Conservation (phyloP, 2,888 invertebrate genomes). For the Girardia tigrina region DNA sequence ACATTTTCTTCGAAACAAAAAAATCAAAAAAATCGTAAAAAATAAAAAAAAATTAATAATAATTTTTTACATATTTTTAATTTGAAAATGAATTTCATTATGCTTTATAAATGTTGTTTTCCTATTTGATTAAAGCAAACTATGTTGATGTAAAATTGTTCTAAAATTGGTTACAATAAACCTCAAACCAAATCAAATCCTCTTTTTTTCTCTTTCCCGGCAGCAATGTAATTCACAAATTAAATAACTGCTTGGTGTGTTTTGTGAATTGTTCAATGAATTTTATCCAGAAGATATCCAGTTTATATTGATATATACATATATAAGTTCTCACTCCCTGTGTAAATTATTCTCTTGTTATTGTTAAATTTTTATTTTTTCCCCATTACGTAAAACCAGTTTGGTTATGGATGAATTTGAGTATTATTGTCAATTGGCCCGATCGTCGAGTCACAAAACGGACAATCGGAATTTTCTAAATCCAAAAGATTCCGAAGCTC, state of each 20-base stretch:
- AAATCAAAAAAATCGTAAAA: too few relatives aligned
- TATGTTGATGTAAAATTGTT: conserved; percentile 23
- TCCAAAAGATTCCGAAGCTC: not conserved
- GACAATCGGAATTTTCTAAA: conserved; percentile 7
- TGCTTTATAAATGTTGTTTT: not conserved
- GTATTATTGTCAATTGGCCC: conserved; percentile 5
- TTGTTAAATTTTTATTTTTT: not conserved
- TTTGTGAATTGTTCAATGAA: conserved; percentile 17
- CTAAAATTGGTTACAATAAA: conserved; percentile 23
- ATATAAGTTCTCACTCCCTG: not conserved
- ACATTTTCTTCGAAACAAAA: too few relatives aligned
- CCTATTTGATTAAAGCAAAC: conserved; percentile 13
- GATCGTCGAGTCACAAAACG: not conserved
- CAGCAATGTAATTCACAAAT: conserved; percentile 1
- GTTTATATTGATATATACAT: conserved; percentile 15
- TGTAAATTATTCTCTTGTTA: not conserved
- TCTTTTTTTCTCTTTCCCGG: not conserved
- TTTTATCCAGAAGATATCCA: not conserved
- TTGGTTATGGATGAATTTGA: conserved; percentile 9
- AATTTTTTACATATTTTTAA: too few relatives aligned
- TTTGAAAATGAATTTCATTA: not conserved
- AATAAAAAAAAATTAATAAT: too few relatives aligned
- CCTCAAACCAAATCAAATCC: conserved; percentile 21
- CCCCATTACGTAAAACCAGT: too few relatives aligned
- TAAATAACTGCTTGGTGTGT: conserved; percentile 3